Evolutionary conservation across 2,888 invertebrate species (phyloP).

Genomic region (Zootermopsis nevadensis): DNA sequence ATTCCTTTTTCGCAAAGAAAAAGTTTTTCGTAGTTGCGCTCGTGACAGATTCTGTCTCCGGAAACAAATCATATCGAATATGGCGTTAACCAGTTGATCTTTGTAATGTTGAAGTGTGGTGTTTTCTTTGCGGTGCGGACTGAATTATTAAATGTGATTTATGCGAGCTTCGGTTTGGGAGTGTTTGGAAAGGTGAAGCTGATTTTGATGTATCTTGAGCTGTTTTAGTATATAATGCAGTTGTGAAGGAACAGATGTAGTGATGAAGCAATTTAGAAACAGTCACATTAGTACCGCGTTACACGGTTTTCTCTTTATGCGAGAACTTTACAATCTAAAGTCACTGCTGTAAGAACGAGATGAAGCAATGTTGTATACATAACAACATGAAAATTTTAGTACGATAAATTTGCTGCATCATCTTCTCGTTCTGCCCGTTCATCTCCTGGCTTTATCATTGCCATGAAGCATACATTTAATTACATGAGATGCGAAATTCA

Average conservation of each 20-base stretch:
- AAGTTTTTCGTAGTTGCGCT: too few relatives aligned
- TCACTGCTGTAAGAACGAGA: neutral
- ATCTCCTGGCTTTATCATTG: neutral
- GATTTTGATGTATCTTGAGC: neutral
- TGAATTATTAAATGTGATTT: too few relatives aligned
- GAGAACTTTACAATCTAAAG: neutral
- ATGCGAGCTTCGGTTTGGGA: too few relatives aligned
- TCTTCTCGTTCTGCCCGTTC: neutral
- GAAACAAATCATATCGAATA: too few relatives aligned
- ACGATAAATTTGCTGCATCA: neutral
- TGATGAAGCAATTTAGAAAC: neutral
- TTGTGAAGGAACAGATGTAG: constrained; percentile 1
- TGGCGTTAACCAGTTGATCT: too few relatives aligned
- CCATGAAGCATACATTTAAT: neutral
- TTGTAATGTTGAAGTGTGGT: too few relatives aligned
- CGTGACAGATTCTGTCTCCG: too few relatives aligned
- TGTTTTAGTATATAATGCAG: neutral
- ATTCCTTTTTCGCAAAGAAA: too few relatives aligned
- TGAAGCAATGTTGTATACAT: neutral
- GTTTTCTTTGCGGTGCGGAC: too few relatives aligned
- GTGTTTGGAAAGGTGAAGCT: too few relatives aligned
- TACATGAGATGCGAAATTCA: constrained; percentile 3
- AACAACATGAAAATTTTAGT: neutral
- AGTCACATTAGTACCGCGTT: neutral
- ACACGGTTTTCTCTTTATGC: neutral